phyloP scores from a whole-genome alignment of 1,140 invertebrate species.

The Druon quercuslanigerum region DNA sequence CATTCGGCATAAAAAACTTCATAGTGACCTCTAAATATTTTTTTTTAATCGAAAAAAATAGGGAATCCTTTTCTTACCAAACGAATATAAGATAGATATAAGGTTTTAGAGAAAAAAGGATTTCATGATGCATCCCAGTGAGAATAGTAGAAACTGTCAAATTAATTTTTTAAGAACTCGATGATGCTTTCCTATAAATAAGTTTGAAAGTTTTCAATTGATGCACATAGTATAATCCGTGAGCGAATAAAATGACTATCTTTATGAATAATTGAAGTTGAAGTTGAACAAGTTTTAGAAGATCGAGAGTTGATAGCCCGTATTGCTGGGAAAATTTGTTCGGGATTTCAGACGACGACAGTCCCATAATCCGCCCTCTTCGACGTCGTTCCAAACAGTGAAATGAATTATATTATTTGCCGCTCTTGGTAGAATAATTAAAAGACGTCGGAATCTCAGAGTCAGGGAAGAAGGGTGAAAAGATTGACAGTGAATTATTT shows the following conservation, averaged over 20 bases:
- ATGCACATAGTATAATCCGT: neutral
- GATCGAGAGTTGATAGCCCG: slow-evolving; percentile 5
- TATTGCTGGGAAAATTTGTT: slow-evolving; percentile 49
- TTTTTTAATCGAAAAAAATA: too few species aligned
- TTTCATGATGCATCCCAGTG: too few species aligned
- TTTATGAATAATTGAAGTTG: slow-evolving; percentile 5
- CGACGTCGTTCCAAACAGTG: slow-evolving; percentile 59
- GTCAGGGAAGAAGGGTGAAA: slow-evolving; percentile 64
- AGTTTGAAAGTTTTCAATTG: neutral
- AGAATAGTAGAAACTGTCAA: too few species aligned
- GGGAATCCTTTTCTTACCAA: too few species aligned
- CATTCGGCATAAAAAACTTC: too few species aligned
- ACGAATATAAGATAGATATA: too few species aligned
- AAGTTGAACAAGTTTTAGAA: slow-evolving; percentile 2
- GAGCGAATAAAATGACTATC: neutral
- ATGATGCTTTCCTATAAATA: too few species aligned
- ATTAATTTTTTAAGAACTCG: too few species aligned
- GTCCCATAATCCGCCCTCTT: slow-evolving; percentile 54
- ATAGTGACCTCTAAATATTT: too few species aligned
- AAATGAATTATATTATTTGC: slow-evolving; percentile 70
- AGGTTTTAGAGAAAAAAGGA: too few species aligned
- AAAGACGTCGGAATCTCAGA: slow-evolving; percentile 56
- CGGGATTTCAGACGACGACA: slow-evolving; percentile 48
- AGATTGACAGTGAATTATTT: slow-evolving; percentile 74
- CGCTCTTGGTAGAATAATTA: slow-evolving; percentile 65